Evolutionary conservation across 2,797 vertebrate genomes (phyloP), one percentile per base, ranked within the genome.

Genomic region (Knipowitschia caucasica): DNA sequence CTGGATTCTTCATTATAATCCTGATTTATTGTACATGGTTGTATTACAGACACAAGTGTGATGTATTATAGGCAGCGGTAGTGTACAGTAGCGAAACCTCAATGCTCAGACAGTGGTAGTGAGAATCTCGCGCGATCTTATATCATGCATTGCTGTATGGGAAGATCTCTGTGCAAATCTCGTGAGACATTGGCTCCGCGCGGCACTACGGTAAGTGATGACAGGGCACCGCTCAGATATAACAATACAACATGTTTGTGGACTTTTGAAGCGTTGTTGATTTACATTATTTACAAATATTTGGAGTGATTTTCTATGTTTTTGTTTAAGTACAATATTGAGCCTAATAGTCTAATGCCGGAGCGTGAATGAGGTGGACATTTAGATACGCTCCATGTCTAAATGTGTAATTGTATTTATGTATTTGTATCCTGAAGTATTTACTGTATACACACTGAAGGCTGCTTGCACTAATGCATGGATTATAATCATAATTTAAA

Each of bases 61-160:
- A n/a, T n/a, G n/a, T n/a, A n/a, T n/a, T n/a, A n/a, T n/a, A n/a
- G n/a, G n/a, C n/a, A n/a, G n/a, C n/a, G n/a, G n/a, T n/a, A n/a
- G n/a, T n/a, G n/a, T n/a, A n/a, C n/a, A 14, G 18, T 49, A 49
- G 33, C 23, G 17, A 49, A 27, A 24, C n/a, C 21, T 23, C 3
- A 49, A 12, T 33, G 29, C 11, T 33, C 46, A 49, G 29, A 12
- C 11, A 7, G 12, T 4, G 25, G 5, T 8, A 27, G 15, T 1
- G 4, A 4, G 11, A 30, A 5, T 81, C 66, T 83, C 86, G 84
- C 86, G 84, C 86, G 66, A 75, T 46, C n/a, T 4, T 27, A 3
- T 30, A 1, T 59, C 10, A 3, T 12, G 33, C 8, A 29, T 7
- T n/a, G n/a, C 44, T 74, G 54, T n/a, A 21, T 12, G 9, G 9